These are phyloP conservation scores for Drosophila maculinotata DNA, from an alignment of 2,888 invertebrate genomes.

Conservation along the genomic window DNA sequence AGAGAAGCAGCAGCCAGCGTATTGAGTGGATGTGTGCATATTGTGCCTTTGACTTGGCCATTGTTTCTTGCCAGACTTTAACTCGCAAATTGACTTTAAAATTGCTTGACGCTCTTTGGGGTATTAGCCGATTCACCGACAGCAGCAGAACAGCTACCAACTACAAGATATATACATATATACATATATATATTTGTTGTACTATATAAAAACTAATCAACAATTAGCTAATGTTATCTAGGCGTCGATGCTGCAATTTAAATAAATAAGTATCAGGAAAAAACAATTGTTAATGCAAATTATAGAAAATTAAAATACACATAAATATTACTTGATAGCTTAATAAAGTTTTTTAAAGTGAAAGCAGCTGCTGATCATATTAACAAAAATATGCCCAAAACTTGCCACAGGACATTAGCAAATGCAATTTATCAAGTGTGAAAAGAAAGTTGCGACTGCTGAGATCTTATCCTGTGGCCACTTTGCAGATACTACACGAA, in stretches of 20 bases:
- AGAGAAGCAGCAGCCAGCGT: background rate
- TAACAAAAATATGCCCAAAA: constrained; percentile 9
- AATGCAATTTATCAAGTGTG: constrained; percentile 25
- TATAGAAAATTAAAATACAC: too few relatives aligned
- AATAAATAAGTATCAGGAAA: too few relatives aligned
- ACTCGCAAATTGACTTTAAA: constrained; percentile 40
- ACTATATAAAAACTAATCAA: too few relatives aligned
- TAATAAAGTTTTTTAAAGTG: constrained; percentile 1
- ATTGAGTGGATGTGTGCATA: background rate
- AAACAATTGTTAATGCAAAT: too few relatives aligned
- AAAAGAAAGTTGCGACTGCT: constrained; percentile 17
- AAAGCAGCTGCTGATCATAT: constrained; percentile 18
- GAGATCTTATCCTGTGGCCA: constrained; percentile 26
- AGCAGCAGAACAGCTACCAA: too few relatives aligned
- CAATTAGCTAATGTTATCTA: too few relatives aligned
- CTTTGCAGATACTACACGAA: constrained; percentile 31
- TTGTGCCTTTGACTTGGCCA: constrained; percentile 6
- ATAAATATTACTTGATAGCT: too few relatives aligned
- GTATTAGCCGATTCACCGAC: constrained; percentile 5
- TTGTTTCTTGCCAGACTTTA: constrained; percentile 24
- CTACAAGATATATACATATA: too few relatives aligned
- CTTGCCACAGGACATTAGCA: background rate
- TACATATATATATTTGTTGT: too few relatives aligned
- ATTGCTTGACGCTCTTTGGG: constrained; percentile 12
- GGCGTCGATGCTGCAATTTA: too few relatives aligned